phyloP scores from a whole-genome alignment of 2,113 vertebrate genomes.

The Amblyopsis rosae region DNA sequence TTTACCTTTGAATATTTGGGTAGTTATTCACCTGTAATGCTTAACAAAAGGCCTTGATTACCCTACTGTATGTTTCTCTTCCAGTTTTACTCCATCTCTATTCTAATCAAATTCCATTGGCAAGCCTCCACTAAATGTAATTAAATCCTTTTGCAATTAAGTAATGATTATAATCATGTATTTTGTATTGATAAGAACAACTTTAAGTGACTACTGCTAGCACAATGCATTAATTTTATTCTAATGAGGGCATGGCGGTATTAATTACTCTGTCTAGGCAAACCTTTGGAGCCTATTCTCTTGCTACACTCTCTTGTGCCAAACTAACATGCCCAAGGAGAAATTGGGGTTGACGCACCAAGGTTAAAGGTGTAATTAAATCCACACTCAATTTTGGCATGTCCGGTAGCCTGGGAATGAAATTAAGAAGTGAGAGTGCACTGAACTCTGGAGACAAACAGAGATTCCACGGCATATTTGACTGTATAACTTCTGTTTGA shows the following conservation, averaged over 20 bases:
- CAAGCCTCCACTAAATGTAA: slow-evolving; percentile 51
- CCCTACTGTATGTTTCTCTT: slow-evolving; percentile 6
- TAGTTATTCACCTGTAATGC: not conserved
- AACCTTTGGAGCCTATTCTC: slow-evolving; percentile 32
- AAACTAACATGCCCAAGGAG: slow-evolving; percentile 52
- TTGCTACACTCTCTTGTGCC: slow-evolving; percentile 29
- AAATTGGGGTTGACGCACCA: slow-evolving; percentile 64
- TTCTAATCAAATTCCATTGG: slow-evolving; percentile 51
- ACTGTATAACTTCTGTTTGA: slow-evolving; percentile 51
- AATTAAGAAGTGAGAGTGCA: slow-evolving; percentile 45
- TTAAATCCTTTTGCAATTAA: slow-evolving; percentile 63
- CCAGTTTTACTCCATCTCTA: slow-evolving; percentile 35
- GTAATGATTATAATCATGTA: slow-evolving; percentile 56
- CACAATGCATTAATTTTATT: slow-evolving; percentile 29
- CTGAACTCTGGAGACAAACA: slow-evolving; percentile 29
- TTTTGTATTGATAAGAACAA: slow-evolving; percentile 32
- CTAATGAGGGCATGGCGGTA: slow-evolving; percentile 51
- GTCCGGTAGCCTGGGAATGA: slow-evolving; percentile 45
- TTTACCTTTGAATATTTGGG: not conserved
- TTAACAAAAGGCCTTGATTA: too few relatives aligned
- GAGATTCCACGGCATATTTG: slow-evolving; percentile 37
- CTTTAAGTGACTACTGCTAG: slow-evolving; percentile 30
- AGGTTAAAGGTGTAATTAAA: slow-evolving; percentile 73
- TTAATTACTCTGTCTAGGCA: slow-evolving; percentile 56
- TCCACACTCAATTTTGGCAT: slow-evolving; percentile 63